phyloP scores from a whole-genome alignment of 2,113 vertebrate genomes.

The Mandrillus leucophaeus region DNA sequence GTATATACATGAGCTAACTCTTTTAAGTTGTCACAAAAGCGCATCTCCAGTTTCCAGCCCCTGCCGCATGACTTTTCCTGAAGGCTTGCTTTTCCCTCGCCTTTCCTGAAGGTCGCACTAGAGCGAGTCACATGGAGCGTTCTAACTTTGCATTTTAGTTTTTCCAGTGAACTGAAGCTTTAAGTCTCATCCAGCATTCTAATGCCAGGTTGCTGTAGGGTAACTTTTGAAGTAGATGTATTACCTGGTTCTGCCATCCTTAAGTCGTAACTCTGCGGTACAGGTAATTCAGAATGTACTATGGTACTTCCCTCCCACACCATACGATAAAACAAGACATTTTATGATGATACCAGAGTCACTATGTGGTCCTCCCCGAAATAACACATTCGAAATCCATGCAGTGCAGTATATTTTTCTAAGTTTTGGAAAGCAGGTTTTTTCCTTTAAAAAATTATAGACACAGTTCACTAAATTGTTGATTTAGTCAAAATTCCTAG shows the following conservation, averaged over 20 bases:
- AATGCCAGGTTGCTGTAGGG: conserved; percentile 58
- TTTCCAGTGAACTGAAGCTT: conserved; percentile 76
- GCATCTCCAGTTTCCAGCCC: background rate
- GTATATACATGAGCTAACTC: background rate
- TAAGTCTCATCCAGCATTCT: conserved; percentile 83
- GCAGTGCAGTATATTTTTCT: conserved; percentile 87
- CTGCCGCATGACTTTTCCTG: conserved; percentile 41
- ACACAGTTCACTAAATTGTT: conserved; percentile 82
- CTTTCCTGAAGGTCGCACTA: conserved; percentile 59
- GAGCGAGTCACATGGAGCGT: background rate
- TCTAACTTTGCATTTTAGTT: conserved; percentile 37
- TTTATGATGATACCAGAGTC: conserved; percentile 77
- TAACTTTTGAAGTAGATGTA: conserved; percentile 71
- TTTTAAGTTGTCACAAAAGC: background rate
- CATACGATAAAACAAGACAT: conserved; percentile 59
- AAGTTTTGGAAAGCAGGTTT: conserved; percentile 83
- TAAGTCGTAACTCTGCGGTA: conserved; percentile 39
- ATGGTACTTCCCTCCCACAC: conserved; percentile 25
- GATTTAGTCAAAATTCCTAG: conserved; percentile 81
- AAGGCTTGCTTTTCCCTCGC: conserved; percentile 51
- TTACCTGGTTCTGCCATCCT: conserved; percentile 67
- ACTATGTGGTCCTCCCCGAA: conserved; percentile 65
- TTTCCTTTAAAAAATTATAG: conserved; percentile 82
- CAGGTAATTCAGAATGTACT: conserved; percentile 59
- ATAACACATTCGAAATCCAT: conserved; percentile 80